These are phyloP conservation scores for Pandemis corylana DNA, from an alignment of 2,888 invertebrate genomes.

Conservation along the genomic window DNA sequence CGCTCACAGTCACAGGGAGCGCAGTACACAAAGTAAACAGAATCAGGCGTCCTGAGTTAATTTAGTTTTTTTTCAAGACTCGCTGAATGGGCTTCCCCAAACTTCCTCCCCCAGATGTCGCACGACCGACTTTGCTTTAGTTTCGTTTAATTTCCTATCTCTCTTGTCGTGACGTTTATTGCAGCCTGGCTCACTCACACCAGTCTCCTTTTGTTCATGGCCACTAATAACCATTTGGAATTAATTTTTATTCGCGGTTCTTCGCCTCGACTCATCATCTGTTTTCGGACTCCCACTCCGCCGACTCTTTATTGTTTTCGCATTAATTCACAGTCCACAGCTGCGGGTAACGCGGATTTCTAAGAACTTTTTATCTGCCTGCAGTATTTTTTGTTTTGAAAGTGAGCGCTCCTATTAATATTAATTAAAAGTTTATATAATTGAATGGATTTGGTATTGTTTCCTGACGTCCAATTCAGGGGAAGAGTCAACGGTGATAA, in stretches of 20 bases:
- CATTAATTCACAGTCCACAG: constrained; percentile 83
- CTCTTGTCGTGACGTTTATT: constrained; percentile 80
- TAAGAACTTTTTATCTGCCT: constrained; percentile 82
- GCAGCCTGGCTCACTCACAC: constrained; percentile 67
- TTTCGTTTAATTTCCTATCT: constrained; percentile 83
- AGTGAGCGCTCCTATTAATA: constrained; percentile 83
- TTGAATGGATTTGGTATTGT: constrained; percentile 82
- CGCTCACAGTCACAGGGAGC: constrained; percentile 70
- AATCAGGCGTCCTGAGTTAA: constrained; percentile 70
- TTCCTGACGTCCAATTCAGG: constrained; percentile 74
- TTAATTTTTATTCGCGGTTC: constrained; percentile 74
- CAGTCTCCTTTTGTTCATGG: constrained; percentile 67
- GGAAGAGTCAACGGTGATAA: constrained; percentile 75
- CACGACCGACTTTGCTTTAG: constrained; percentile 77
- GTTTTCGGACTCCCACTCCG: constrained; percentile 69
- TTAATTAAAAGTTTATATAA: constrained; percentile 85
- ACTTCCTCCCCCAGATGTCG: constrained; percentile 71
- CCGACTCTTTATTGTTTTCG: constrained; percentile 80
- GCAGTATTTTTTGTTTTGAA: constrained; percentile 81
- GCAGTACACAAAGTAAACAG: constrained; percentile 64
- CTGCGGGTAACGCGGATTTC: constrained; percentile 81
- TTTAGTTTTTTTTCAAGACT: constrained; percentile 73
- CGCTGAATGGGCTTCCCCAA: constrained; percentile 56
- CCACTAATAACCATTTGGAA: constrained; percentile 79
- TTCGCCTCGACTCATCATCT: constrained; percentile 58